phyloP scores from a whole-genome alignment of 2,888 invertebrate genomes.

The Lasioglossum figueresi region DNA sequence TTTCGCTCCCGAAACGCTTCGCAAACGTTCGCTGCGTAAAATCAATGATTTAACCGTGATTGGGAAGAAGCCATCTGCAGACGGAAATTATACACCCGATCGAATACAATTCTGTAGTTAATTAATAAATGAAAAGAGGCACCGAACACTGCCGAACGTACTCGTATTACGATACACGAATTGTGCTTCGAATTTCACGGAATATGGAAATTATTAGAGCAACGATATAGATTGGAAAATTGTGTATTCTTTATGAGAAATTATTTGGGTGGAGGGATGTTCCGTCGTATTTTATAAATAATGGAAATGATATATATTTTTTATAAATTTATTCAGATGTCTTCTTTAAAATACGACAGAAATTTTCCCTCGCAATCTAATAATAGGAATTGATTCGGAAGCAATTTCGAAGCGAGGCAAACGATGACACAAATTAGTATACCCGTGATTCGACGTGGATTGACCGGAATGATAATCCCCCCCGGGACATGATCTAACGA shows the following conservation, averaged over 20 bases:
- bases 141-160: neutral
- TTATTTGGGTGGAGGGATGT: no score
- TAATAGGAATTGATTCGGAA: no score
- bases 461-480: neutral
- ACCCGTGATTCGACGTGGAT: neutral
- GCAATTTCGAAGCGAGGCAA: no score
- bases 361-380: no score
- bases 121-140: neutral
- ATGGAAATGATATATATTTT: no score
- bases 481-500: neutral
- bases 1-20: neutral
- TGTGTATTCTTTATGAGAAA: no score
- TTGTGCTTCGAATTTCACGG: neutral
- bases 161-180: neutral
- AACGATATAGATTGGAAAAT: no score
- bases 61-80: neutral
- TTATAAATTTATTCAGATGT: no score
- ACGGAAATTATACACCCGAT: neutral
- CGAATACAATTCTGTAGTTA: neutral
- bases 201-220: neutral
- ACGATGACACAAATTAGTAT: no score
- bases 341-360: no score
- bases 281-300: no score
- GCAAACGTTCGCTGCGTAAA: neutral
- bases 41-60: neutral